phyloP scores from a whole-genome alignment of 92 coral and sea anemone species.

The Epizoanthus illoricatus region DNA sequence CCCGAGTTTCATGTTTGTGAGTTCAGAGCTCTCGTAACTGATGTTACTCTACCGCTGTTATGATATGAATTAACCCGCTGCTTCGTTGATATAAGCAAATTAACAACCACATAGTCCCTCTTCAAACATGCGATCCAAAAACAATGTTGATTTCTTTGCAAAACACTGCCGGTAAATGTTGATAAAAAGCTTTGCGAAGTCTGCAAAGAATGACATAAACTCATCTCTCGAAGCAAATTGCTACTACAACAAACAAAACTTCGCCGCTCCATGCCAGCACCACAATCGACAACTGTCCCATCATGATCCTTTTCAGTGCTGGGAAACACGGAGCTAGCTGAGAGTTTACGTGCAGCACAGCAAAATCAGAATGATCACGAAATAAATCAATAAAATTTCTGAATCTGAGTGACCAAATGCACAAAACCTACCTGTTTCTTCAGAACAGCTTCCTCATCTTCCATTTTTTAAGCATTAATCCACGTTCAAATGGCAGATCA shows the following conservation, averaged over 20 bases:
- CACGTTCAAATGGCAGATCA: conserved; percentile 20
- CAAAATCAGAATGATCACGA: background rate
- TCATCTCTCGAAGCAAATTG: background rate
- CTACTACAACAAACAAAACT: background rate
- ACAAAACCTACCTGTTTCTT: conserved; percentile 34
- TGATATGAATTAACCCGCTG: conserved; percentile 33
- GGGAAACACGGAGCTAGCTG: background rate
- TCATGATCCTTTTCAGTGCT: background rate
- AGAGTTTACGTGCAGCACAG: background rate
- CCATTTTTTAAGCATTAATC: conserved; percentile 23
- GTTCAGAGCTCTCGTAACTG: background rate
- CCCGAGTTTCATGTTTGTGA: background rate
- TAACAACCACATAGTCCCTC: background rate
- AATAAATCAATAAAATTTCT: background rate
- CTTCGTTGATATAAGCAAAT: conserved; percentile 38
- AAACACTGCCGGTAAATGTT: conserved; percentile 8
- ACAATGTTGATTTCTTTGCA: conserved; percentile 5
- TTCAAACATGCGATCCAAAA: conserved; percentile 25
- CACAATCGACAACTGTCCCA: conserved; percentile 12
- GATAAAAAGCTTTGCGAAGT: background rate
- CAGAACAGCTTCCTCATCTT: conserved; percentile 33
- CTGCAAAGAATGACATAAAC: background rate
- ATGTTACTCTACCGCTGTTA: conserved; percentile 6
- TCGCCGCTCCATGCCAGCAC: conserved; percentile 5
- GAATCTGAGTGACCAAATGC: background rate